phyloP scores from a whole-genome alignment of 2,113 vertebrate species.

The Malurus cyaneus region DNA sequence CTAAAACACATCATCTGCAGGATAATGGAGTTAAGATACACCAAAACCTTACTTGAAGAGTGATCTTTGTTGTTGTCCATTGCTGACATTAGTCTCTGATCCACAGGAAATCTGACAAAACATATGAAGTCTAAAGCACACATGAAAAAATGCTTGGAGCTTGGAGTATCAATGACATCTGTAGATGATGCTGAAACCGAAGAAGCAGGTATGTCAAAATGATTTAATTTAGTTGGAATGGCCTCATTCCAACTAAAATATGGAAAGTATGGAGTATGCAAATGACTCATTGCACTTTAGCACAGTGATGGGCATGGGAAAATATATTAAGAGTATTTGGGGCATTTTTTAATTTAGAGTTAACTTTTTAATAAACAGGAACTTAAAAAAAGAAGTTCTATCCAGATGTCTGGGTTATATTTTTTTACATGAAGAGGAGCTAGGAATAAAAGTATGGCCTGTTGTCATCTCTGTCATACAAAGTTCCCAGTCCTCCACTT shows the following conservation, averaged over 20 bases:
- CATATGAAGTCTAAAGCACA: slow-evolving; percentile 99
- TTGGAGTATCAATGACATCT: slow-evolving; percentile 95
- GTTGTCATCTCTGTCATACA: not conserved
- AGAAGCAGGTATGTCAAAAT: slow-evolving; percentile 84
- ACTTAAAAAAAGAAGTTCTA: not conserved
- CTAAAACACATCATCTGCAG: not conserved
- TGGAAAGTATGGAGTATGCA: not conserved
- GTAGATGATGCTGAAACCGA: slow-evolving; percentile 91
- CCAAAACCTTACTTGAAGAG: not conserved
- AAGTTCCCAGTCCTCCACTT: not conserved
- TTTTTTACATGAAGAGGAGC: not conserved
- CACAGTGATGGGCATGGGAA: not conserved
- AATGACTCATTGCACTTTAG: slow-evolving; percentile 40
- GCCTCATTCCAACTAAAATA: not conserved
- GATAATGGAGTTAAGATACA: not conserved
- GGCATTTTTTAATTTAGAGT: not conserved
- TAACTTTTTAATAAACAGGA: slow-evolving; percentile 37
- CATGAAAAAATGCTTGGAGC: slow-evolving; percentile 98
- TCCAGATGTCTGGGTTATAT: not conserved
- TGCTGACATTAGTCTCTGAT: slow-evolving; percentile 47
- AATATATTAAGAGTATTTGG: slow-evolving; percentile 11
- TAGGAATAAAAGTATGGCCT: not conserved
- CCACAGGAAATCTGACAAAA: slow-evolving; percentile 94
- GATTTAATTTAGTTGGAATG: slow-evolving; percentile 3
- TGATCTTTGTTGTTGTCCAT: not conserved